A percentile compares a stretch with the other conserved stretches of the same genome.
phyloP scores from a whole-genome alignment of 2,888 invertebrate genomes.

The Drosophila kuntzei region DNA sequence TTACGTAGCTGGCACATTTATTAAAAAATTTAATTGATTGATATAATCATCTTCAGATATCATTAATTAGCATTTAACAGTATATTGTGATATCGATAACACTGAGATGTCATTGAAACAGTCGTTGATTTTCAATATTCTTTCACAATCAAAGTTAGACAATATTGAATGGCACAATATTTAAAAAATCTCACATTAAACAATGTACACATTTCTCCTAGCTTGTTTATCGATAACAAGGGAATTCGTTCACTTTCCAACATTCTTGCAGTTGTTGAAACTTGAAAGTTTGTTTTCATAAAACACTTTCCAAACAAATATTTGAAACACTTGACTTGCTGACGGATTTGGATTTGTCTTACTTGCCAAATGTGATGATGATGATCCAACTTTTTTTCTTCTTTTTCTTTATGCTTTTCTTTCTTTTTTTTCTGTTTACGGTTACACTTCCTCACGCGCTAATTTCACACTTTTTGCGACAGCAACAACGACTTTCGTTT shows the following conservation, averaged over 20 bases:
- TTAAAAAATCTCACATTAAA: background rate
- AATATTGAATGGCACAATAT: background rate
- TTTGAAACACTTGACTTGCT: slow-evolving; percentile 1
- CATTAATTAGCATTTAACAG: too few relatives aligned
- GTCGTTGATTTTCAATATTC: too few relatives aligned
- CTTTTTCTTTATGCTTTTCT: background rate
- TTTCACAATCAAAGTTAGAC: background rate
- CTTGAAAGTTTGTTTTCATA: background rate
- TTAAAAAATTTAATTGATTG: too few relatives aligned
- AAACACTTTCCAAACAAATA: slow-evolving; percentile 27
- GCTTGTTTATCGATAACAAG: background rate
- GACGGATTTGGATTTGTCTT: background rate
- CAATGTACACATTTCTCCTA: background rate
- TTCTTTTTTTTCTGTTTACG: slow-evolving; percentile 5
- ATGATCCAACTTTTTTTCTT: slow-evolving; percentile 20
- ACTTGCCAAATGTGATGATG: slow-evolving; percentile 30
- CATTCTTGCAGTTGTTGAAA: background rate
- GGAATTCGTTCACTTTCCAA: slow-evolving; percentile 2
- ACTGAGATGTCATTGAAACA: too few relatives aligned
- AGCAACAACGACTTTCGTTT: slow-evolving; percentile 41
- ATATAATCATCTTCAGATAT: too few relatives aligned
- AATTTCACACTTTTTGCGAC: slow-evolving; percentile 52
- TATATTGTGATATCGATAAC: too few relatives aligned
- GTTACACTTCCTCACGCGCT: slow-evolving; percentile 56
- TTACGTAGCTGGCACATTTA: too few relatives aligned